phyloP scores from a whole-genome alignment of 2,888 invertebrate genomes.

The Netelia fuscicornis region DNA sequence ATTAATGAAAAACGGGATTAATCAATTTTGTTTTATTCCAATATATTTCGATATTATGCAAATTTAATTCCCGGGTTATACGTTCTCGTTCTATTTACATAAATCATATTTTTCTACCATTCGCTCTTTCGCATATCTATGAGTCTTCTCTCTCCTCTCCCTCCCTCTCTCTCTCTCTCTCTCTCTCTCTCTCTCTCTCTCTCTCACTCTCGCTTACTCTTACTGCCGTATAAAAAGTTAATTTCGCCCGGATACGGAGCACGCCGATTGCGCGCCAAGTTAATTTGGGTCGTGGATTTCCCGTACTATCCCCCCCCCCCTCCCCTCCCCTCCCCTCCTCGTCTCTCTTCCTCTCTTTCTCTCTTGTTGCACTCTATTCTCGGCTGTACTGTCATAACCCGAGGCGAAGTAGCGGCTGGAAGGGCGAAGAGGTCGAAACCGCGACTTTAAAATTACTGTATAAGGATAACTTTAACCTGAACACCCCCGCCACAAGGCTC shows the following conservation, averaged over 20 bases:
- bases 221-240: slow-evolving; percentile 38
- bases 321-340: background rate
- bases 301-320: background rate
- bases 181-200: no score
- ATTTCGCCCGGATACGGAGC: slow-evolving; percentile 24
- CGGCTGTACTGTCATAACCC: slow-evolving; percentile 46
- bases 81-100: no score
- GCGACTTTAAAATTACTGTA: slow-evolving; percentile 58
- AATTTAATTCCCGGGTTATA: background rate
- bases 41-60: background rate
- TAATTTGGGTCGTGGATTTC: slow-evolving; percentile 45
- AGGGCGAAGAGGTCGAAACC: slow-evolving; percentile 18
- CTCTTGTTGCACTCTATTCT: slow-evolving; percentile 19
- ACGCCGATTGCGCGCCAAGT: slow-evolving; percentile 46
- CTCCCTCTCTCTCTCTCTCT: no score
- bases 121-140: no score
- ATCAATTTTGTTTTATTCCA: no score
- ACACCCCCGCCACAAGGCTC: background rate
- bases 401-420: background rate
- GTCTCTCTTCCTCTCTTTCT: background rate
- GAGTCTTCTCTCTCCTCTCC: no score
- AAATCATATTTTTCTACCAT: no score
- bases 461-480: slow-evolving; percentile 39
- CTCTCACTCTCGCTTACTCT: background rate
- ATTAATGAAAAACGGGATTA: no score